Evolutionary conservation across 2,113 vertebrate species (phyloP).

Genomic region (Saguinus imperator): DNA sequence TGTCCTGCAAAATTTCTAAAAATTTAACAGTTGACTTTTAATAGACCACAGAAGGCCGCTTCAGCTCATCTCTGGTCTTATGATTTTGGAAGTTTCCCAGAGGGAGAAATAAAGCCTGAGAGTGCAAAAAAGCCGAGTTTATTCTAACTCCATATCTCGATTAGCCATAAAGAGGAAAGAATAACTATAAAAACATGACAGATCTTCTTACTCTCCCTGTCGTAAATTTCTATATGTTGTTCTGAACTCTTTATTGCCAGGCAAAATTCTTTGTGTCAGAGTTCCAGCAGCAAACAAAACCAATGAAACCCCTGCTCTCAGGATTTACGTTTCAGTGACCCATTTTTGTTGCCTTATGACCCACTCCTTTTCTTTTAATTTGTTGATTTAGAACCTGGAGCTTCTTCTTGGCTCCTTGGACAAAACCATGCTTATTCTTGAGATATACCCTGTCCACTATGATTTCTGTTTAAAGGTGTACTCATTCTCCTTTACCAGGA

Average conservation of each 20-base stretch:
- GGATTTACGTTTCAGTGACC: not conserved
- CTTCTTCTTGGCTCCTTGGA: not conserved
- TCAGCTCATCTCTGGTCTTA: not conserved
- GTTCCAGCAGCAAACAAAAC: not conserved
- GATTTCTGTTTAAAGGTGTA: not conserved
- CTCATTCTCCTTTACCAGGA: not conserved
- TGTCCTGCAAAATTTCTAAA: not conserved
- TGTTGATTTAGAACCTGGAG: not conserved
- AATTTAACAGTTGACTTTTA: not conserved
- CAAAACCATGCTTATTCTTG: not conserved
- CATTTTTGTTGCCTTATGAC: not conserved
- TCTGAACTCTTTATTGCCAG: not conserved
- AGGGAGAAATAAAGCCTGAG: not conserved
- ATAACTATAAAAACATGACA: not conserved
- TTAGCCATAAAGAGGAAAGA: not conserved
- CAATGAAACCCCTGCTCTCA: not conserved
- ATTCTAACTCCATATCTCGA: not conserved
- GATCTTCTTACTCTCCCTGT: not conserved
- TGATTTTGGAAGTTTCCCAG: not conserved
- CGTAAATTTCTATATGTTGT: not conserved
- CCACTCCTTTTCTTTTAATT: not conserved
- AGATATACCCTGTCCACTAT: not conserved
- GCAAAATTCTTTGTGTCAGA: not conserved
- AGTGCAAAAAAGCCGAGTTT: not conserved
- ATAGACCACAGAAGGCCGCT: not conserved